Evolutionary conservation across 1,140 invertebrate genomes (phyloP), one percentile per base, ranked within the genome.

Genomic region (Phymastichus coffea): DNA sequence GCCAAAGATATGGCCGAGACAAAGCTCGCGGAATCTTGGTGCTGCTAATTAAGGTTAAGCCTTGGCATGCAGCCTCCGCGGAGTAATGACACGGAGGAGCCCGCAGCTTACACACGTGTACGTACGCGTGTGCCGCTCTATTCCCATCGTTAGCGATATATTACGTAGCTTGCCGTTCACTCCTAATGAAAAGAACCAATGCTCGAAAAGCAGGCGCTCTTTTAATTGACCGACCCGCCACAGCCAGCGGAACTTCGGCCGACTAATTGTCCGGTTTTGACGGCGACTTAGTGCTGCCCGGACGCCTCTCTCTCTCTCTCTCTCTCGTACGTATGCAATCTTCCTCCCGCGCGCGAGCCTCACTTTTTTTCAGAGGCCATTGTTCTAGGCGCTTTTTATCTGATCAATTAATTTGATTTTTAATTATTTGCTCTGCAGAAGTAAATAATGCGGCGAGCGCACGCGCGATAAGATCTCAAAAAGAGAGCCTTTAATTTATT

Each of bases 21-120:
- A n/a, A n/a, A n/a, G n/a, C n/a, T n/a, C 66, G 41, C 57, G 35
- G 65, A 61, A 68, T 65, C 66, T 57, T 61, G 56, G 44, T 55
- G 25, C 23, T 64, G 66, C 58, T 72, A 71, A 73, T 72, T 72
- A 72, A 69, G 69, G 70, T 64, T 69, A 67, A 71, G 68, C 66
- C 62, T 38, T 43, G 56, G 30, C 51, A 52, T 28, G 49, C 43
- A 28, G 53, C 43, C 43, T 54, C 28, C 28, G 28, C n/a, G n/a
- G n/a, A n/a, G n/a, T n/a, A n/a, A n/a, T n/a, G n/a, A n/a, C n/a
- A n/a, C n/a, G n/a, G n/a, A n/a, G n/a, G n/a, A n/a, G n/a, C n/a
- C n/a, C n/a, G n/a, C 28, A 6, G 28, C 28, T 12, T 33, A 12
- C 28, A 33, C 28, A 33, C 12, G 28, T 33, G 28, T 33, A 12